Evolutionary conservation across 2,888 invertebrate species (phyloP).

Genomic region (Cistogaster globosa): DNA sequence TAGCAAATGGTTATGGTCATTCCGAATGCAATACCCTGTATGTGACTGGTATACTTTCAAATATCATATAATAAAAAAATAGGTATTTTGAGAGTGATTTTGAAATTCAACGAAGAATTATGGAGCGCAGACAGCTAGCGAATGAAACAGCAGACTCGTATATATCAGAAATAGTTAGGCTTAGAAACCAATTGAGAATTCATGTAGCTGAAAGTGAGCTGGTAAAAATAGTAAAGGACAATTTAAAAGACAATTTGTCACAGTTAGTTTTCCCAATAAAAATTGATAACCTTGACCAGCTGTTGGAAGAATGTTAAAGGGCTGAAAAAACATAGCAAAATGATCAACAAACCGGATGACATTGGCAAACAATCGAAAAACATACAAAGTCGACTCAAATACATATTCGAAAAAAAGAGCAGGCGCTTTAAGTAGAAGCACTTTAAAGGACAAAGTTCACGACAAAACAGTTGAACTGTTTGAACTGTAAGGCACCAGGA

Average conservation of each 20-base stretch:
- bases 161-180: neutral
- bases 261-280: slow-evolving; percentile 23
- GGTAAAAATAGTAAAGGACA: neutral
- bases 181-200: slow-evolving; percentile 16
- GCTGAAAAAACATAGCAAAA: slow-evolving; percentile 15
- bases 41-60: neutral
- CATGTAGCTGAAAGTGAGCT: slow-evolving; percentile 2
- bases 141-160: slow-evolving; percentile 3
- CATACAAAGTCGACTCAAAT: neutral
- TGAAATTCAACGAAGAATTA: slow-evolving; percentile 15
- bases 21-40: neutral
- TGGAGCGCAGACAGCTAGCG: slow-evolving; percentile 1
- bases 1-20: slow-evolving; percentile 19
- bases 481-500: slow-evolving; percentile 53
- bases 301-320: slow-evolving; percentile 11
- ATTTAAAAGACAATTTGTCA: slow-evolving; percentile 7
- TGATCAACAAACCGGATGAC: neutral
- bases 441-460: neutral
- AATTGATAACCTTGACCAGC: slow-evolving; percentile 22
- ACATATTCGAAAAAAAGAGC: neutral
- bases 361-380: neutral
- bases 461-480: slow-evolving; percentile 15
- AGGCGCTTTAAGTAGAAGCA: neutral
- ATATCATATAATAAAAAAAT: slow-evolving; percentile 3
- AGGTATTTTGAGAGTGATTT: slow-evolving; percentile 4